Percentiles rank a stretch among this genome's conserved stretches.
phyloP scores from a whole-genome alignment of 2,113 vertebrate genomes.

The Nicator chloris region DNA sequence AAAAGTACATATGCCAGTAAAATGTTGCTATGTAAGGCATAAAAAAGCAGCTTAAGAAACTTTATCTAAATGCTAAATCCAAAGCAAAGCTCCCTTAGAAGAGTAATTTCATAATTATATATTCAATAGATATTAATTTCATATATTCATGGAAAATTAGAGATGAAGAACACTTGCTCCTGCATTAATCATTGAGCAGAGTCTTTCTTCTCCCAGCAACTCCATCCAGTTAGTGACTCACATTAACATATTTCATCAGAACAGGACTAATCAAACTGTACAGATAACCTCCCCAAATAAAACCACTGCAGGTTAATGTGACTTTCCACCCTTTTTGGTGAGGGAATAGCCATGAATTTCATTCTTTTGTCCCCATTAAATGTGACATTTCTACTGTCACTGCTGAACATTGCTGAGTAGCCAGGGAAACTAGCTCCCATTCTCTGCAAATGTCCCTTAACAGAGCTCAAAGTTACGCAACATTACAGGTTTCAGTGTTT shows the following conservation, averaged over 20 bases:
- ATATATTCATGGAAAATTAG: background rate
- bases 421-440: background rate
- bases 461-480: fast-evolving
- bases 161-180: background rate
- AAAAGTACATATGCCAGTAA: background rate
- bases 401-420: background rate
- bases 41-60: background rate
- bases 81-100: background rate
- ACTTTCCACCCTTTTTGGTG: background rate
- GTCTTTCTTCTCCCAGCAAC: background rate
- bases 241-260: background rate
- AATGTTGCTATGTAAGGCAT: background rate
- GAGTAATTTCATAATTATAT: background rate
- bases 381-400: background rate
- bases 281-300: background rate
- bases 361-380: background rate
- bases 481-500: background rate
- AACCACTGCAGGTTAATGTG: background rate
- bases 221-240: background rate
- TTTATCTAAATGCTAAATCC: background rate
- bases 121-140: too few relatives aligned
- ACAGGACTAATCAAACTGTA: background rate
- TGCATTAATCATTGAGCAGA: fast-evolving
- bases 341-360: background rate
- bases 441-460: background rate